Percentiles rank a stretch among this genome's conserved stretches.
Evolutionary conservation across 1,140 invertebrate genomes (phyloP).

Genomic region (Stegodyphus dumicola): DNA sequence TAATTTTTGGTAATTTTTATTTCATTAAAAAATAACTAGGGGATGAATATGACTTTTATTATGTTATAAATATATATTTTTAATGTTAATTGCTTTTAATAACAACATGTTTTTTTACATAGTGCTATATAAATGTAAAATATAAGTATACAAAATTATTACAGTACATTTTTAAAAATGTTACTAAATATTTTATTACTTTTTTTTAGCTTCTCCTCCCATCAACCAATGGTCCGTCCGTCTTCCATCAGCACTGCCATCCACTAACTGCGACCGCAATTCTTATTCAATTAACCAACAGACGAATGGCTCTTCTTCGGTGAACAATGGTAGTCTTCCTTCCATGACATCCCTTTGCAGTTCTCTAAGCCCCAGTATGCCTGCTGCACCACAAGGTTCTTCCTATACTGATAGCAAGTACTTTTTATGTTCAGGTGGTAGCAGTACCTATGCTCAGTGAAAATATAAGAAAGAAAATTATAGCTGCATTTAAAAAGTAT

Average conservation of each 20-base stretch:
- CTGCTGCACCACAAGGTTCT: neutral
- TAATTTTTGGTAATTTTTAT: too few relatives aligned
- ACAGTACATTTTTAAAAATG: too few relatives aligned
- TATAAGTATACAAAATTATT: too few relatives aligned
- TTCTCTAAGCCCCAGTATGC: slow-evolving; percentile 17
- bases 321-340: slow-evolving; percentile 22
- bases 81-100: too few relatives aligned
- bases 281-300: slow-evolving; percentile 1
- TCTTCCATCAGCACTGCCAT: slow-evolving; percentile 3
- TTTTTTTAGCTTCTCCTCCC: neutral
- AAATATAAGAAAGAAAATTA: neutral
- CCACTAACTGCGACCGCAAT: slow-evolving; percentile 19
- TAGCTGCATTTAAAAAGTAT: neutral
- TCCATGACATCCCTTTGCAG: slow-evolving; percentile 38
- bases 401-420: slow-evolving; percentile 36
- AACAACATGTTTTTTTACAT: too few relatives aligned
- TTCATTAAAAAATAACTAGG: too few relatives aligned
- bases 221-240: slow-evolving; percentile 21
- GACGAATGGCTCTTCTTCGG: neutral
- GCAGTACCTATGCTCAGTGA: slow-evolving; percentile 30
- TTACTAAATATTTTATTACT: neutral
- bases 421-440: slow-evolving; percentile 23
- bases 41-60: too few relatives aligned
- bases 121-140: too few relatives aligned
- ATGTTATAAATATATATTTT: too few relatives aligned